Evolutionary conservation across 2,797 vertebrate genomes (phyloP), one percentile per base, ranked within the genome.

Genomic region (Micropoecilia bifurca): DNA sequence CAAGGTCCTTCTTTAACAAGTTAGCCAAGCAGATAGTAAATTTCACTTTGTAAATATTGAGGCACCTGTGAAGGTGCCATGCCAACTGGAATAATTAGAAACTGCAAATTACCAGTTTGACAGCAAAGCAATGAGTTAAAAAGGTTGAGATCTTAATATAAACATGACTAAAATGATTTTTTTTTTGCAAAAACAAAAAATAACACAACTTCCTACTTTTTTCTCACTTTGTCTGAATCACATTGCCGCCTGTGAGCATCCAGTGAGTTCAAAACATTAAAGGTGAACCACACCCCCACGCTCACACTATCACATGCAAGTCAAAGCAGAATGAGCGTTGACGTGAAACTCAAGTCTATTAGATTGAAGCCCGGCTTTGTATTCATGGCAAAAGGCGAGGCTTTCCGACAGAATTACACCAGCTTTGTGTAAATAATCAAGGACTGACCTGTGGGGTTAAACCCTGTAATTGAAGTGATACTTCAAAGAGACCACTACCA

Each of bases 401-500:
- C 96, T 97, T 97, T 97, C 95, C 95, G 94, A 95, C 95, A 97
- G 96, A 97, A 98, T 97, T 97, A 98, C 96, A 96, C 94, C 91
- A 95, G 96, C 96, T 97, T 98, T 98, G 97, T 97, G 96, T 98
- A 97, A 98, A 97, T 99, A 99, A 99, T 98, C 97, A 98, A 97
- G 97, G 95, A 95, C 96, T 97, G 97, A 98, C 97, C 97, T 97
- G 91, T 95, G 93, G 96, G 97, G 97, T 98, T 98, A 99, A 99
- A 99, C 96, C 97, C 97, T 93, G 95, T 99, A 98, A 99, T 98
- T 99, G 97, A 97, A 97, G 96, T 96, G 97, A 97, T 98, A 97
- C 98, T 99, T 99, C 97, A 99, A 99, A 99, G 98, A 94, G 95
- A 96, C 93, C 94, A 96, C 95, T 96, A 95, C 96, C 97, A 97